Base-by-base conservation (phyloP, 2,888 invertebrate species). In the Celastrina argiolus region DNA sequence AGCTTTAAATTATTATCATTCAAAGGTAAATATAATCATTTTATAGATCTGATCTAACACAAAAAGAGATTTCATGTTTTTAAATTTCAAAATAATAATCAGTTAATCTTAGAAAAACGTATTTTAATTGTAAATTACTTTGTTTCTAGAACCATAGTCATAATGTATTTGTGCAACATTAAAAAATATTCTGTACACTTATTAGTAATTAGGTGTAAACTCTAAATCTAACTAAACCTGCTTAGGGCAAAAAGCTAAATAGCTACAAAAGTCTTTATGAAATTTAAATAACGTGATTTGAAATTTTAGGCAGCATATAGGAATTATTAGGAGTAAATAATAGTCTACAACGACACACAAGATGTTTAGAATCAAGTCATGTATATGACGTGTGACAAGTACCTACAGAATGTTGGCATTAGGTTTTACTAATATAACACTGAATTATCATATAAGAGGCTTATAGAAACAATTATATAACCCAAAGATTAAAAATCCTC, bases 401-500 rank as follows among this genome's bases (percentile, higher is more conserved):
- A 51, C n/a, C n/a, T n/a, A n/a, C 51, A 51, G 4, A 51, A 22
- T 16, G 10, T 45, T 51, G 51, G 22, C 22, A 51, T 51, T 51
- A 51, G 22, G 22, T 26, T 10, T 12, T 12, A 22, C 22, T 41
- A 41, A n/a, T 39, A 45, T 45, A 45, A 51, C 8, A 51, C 51
- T 22, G 22, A 26, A 51, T 18, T 51, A 51, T 18, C 12, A 3
- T 45, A 26, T 51, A 51, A 26, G 51, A 51, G 51, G 51, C 51
- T 51, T 51, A 26, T 18, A 45, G 45, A 45, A 45, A 45, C 45
- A 45, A 45, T 45, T 45, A 51, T 51, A 14, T 51, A 51, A 51
- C 51, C 51, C 51, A 51, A 51, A 51, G 51, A 51, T 22, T 51
- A 51, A 51, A 51, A 51, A 51, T 51, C 51, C 51, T 51, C 51